Evolutionary conservation across 2,888 invertebrate genomes (phyloP), one percentile per base, ranked within the genome.

Genomic region (Yponomeuta cagnagella): DNA sequence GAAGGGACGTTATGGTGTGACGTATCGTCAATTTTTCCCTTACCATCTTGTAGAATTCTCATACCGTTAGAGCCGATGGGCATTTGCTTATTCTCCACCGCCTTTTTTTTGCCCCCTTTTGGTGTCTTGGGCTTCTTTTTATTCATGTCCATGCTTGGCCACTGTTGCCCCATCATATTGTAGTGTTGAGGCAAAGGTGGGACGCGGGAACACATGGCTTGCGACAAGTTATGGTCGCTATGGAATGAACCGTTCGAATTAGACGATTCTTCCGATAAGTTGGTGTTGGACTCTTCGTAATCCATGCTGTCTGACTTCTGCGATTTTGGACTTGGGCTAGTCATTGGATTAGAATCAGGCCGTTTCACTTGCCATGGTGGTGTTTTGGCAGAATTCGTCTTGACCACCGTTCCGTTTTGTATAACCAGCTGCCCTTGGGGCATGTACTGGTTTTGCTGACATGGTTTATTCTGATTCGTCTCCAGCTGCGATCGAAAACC

Each of bases 161-260:
- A 90, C 71, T 90, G 87, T 89, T 94, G 88, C 15, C 83, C 80
- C 79, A 90, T 81, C 83, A 90, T 87, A 69, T 87, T 87, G 74
- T 92, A 91, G 80, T 95, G 95, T 79, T 95, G 95, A 74, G 95
- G 95, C 66, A 96, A 82, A 0, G 96, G 96, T 31, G 96, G 96
- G 10, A 96, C 96, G 73, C 96, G 93, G 73, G 96, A 94, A 76
- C 94, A 95, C 78, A 93, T 92, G 63, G 92, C 92, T 76, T 93
- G 93, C n/a, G 86, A 87, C 74, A 84, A 79, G 73, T 85, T 84
- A 58, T 58, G 52, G 63, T 90, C 89, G 74, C 80, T 85, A 8
- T 85, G 77, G 73, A 84, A 89, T 0, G 86, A 84, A 74, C 82
- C 86, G 37, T 81, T 85, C 33, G 85, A 81, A 63, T 83, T 77